Conservation (phyloP, 2,797 vertebrate species). For the Lepilemur septentrionalis region DNA sequence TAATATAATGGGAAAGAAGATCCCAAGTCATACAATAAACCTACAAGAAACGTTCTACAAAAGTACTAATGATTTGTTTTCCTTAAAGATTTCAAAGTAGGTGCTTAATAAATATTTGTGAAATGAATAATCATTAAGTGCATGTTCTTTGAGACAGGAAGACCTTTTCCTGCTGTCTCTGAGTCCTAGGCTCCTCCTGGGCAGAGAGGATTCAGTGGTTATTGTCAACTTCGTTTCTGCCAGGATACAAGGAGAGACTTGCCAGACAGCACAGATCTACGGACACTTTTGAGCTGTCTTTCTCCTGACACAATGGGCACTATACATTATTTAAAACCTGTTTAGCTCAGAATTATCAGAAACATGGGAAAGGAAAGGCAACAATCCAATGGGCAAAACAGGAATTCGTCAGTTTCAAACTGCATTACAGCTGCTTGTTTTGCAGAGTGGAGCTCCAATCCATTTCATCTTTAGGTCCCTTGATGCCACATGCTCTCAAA, state of each 20-base stretch:
- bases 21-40: neutral
- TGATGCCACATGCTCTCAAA: slow-evolving; percentile 68
- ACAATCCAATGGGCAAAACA: neutral
- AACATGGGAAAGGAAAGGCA: neutral
- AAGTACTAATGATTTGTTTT: slow-evolving; percentile 52
- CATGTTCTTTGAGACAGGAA: neutral
- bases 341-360: neutral
- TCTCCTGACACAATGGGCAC: neutral
- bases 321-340: neutral
- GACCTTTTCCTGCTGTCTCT: neutral
- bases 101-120: neutral
- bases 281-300: neutral
- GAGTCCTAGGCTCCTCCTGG: neutral
- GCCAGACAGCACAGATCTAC: neutral
- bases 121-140: neutral
- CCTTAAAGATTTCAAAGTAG: neutral
- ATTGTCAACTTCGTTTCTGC: neutral
- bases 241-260: neutral
- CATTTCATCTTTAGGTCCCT: slow-evolving; percentile 50
- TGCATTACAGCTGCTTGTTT: neutral
- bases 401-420: neutral
- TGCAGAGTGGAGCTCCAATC: neutral
- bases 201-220: neutral
- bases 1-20: neutral
- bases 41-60: neutral